Percentiles rank a stretch among this genome's conserved stretches.
Evolutionary conservation across 2,113 vertebrate species (phyloP).

Genomic region (Climacteris rufus): DNA sequence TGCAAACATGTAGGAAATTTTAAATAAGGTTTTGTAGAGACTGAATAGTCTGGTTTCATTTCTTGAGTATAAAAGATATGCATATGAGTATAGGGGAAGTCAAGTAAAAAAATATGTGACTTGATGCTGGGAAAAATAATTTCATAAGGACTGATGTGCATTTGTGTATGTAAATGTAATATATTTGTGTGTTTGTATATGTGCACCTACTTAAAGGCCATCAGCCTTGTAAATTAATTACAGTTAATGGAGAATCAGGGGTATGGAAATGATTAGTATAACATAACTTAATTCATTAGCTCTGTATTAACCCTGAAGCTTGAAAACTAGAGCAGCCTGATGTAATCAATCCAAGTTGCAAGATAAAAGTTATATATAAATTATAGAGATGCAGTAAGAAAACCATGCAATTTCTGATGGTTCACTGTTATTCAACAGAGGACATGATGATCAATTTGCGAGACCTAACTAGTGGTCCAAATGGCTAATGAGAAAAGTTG

Average conservation of each 20-base stretch:
- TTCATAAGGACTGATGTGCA: neutral
- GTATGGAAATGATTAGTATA: neutral
- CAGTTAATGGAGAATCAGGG: neutral
- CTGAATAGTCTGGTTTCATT: neutral
- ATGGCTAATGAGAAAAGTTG: neutral
- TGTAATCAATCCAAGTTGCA: neutral
- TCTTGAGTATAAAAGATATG: neutral
- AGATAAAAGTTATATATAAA: neutral
- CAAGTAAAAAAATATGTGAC: neutral
- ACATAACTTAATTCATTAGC: neutral
- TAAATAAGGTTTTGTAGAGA: neutral
- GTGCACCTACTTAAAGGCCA: neutral
- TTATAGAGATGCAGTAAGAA: neutral
- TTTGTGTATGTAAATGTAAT: neutral
- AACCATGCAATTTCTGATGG: neutral
- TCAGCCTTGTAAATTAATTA: neutral
- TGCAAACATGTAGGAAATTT: neutral
- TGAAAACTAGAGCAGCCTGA: neutral
- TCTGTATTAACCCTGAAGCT: neutral
- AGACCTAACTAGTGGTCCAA: neutral
- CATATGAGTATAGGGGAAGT: neutral
- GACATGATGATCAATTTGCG: neutral
- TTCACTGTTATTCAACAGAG: neutral
- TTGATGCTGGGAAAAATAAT: neutral
- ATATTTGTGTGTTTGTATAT: neutral